A percentile compares a stretch with the other conserved stretches of the same genome.
These are phyloP conservation scores for Anoura caudifer DNA, from an alignment of 2,113 vertebrate genomes.

Conservation along the genomic window DNA sequence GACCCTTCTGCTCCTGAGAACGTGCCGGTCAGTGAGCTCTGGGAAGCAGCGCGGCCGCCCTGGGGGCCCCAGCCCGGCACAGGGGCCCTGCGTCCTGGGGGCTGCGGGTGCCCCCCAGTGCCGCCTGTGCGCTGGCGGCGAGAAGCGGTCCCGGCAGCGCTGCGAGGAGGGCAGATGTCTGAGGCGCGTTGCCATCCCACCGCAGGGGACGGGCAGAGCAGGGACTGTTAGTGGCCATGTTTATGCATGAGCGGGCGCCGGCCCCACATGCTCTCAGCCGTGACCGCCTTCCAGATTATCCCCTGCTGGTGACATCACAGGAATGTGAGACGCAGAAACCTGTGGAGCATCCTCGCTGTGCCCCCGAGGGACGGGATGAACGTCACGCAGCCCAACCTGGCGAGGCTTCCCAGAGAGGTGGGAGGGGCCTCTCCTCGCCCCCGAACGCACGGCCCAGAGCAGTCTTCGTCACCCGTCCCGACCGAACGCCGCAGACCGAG, in stretches of 20 bases:
- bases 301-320: constrained; percentile 24
- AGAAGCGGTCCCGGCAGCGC: no score
- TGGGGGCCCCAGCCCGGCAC: background rate
- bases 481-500: fast-evolving
- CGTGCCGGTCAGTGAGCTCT: constrained; percentile 74
- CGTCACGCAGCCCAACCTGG: background rate
- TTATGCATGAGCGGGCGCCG: constrained; percentile 47
- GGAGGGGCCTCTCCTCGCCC: background rate
- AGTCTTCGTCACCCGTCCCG: no score
- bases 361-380: background rate
- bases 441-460: background rate
- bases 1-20: constrained; percentile 76
- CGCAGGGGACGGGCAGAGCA: background rate
- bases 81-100: background rate
- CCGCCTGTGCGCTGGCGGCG: no score
- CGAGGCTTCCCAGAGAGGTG: no score
- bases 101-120: no score
- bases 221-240: constrained; percentile 46
- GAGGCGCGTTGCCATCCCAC: background rate
- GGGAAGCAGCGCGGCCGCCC: background rate
- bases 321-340: background rate
- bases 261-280: constrained; percentile 40
- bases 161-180: background rate
- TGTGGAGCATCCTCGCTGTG: background rate
- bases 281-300: constrained; percentile 20